Base-by-base conservation (phyloP, 2,888 invertebrate species). In the Amphipoea lucens region DNA sequence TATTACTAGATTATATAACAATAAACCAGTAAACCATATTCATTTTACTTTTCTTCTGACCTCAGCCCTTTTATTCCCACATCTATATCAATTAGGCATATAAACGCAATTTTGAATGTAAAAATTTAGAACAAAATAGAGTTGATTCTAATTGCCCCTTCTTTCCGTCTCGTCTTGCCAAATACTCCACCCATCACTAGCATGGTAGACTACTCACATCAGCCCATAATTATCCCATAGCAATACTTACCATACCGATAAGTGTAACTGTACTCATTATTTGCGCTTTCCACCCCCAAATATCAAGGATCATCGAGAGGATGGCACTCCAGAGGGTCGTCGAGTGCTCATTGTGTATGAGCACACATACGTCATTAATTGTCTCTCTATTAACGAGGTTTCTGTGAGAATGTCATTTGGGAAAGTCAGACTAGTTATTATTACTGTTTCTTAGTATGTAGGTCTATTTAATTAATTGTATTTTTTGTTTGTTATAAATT, bases 231-330 rank as follows among this genome's bases (percentile, higher is more conserved):
- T 11, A 57, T 65, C 0, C 29, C 14, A n/a, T 48, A 48, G 29
- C 9, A 68, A 82, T 62, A 69, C 23, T 65, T 36, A 51, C 7
- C 29, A 40, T 76, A 81, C 62, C 48, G 63, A 78, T 79, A 88
- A 60, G 51, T 65, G 83, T 83, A 79, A 74, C 54, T 65, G 63
- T 76, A 57, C 66, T 88, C 82, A 85, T 88, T 88, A 88, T 87
- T 87, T 87, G 89, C 76, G 80, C 85, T 79, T 87, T 83, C 80
- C 54, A 57, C 66, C 74, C 74, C 76, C 87, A 85, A 87, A 88
- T 85, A 87, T 85, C 67, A 83, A 88, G 87, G 11, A 81, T 63
- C 83, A 78, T 88, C 20, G 76, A 88, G 66, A 65, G 29, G 23
- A 88, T 87, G 40, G 81, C 67, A 29, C 89, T 88, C 48, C 0